These are phyloP conservation scores for Hypselothyrea guttata DNA, from an alignment of 2,888 invertebrate species.

Conservation along the genomic window DNA sequence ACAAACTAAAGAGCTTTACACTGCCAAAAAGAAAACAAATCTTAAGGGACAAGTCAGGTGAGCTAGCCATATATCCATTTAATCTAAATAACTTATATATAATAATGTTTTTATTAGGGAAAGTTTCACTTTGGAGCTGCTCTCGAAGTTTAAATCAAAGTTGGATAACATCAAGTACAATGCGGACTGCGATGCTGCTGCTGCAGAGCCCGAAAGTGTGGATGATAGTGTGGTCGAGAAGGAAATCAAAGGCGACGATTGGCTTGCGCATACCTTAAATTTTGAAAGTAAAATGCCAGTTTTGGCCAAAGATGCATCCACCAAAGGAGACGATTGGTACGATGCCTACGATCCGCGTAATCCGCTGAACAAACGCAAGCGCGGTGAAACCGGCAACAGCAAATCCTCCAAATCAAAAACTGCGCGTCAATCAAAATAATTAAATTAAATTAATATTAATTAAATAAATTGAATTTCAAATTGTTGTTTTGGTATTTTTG, in stretches of 20 bases:
- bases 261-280: slow-evolving; percentile 80
- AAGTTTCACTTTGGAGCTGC: slow-evolving; percentile 89
- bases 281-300: slow-evolving; percentile 86
- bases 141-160: slow-evolving; percentile 92
- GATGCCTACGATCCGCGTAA: slow-evolving; percentile 98
- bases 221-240: slow-evolving; percentile 71
- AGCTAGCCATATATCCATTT: neutral
- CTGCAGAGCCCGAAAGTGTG: slow-evolving; percentile 30
- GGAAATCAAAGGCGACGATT: slow-evolving; percentile 79
- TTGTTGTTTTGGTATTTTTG: slow-evolving; percentile 8
- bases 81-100: neutral
- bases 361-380: slow-evolving; percentile 94
- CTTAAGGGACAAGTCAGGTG: slow-evolving; percentile 83
- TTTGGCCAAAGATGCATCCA: slow-evolving; percentile 95
- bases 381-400: slow-evolving; percentile 83
- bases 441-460: slow-evolving; percentile 13
- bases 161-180: slow-evolving; percentile 87
- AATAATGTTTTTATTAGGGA: no score
- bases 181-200: slow-evolving; percentile 73
- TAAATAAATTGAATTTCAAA: neutral
- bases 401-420: slow-evolving; percentile 31
- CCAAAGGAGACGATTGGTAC: slow-evolving; percentile 97
- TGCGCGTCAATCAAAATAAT: slow-evolving; percentile 5
- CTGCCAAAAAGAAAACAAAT: slow-evolving; percentile 88
- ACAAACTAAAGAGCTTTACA: slow-evolving; percentile 85